Conservation (phyloP, 1,140 invertebrate species). For the Copidosoma floridanum region DNA sequence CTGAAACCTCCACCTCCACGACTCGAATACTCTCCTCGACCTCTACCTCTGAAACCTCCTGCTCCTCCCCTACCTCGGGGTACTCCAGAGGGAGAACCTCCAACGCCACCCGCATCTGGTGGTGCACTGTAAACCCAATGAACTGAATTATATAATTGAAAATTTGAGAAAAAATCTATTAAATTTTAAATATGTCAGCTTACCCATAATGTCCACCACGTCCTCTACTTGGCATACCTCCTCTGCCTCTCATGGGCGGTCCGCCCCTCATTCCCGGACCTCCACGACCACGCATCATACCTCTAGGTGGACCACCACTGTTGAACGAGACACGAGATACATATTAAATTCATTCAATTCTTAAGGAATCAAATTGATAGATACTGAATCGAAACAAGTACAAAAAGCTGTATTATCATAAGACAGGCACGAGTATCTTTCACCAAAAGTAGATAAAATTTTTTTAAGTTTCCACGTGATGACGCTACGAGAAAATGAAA, state of each 20-base stretch:
- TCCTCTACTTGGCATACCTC: slow-evolving; percentile 48
- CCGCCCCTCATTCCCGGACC: slow-evolving; percentile 48
- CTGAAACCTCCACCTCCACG: slow-evolving; percentile 46
- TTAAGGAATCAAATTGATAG: too few species aligned
- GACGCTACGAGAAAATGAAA: too few species aligned
- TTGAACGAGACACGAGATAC: too few species aligned
- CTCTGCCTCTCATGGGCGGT: slow-evolving; percentile 50
- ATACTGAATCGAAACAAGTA: too few species aligned
- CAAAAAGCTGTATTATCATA: too few species aligned
- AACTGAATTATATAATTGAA: not conserved
- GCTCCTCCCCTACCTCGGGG: slow-evolving; percentile 18
- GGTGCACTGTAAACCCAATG: slow-evolving; percentile 40
- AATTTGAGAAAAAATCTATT: not conserved
- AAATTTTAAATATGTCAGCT: not conserved
- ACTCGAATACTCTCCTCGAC: slow-evolving; percentile 45
- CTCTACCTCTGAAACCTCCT: slow-evolving; percentile 38
- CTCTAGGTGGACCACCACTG: slow-evolving; percentile 51
- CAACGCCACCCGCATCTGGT: slow-evolving; percentile 43
- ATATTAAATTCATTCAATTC: too few species aligned
- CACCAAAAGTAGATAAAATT: too few species aligned
- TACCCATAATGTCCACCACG: slow-evolving; percentile 39
- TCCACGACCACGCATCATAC: slow-evolving; percentile 45
- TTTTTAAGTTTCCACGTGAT: too few species aligned
- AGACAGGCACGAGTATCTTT: too few species aligned
- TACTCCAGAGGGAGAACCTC: slow-evolving; percentile 35